Evolutionary conservation across 2,888 invertebrate species (phyloP).

Genomic region (Tinea semifulvella): DNA sequence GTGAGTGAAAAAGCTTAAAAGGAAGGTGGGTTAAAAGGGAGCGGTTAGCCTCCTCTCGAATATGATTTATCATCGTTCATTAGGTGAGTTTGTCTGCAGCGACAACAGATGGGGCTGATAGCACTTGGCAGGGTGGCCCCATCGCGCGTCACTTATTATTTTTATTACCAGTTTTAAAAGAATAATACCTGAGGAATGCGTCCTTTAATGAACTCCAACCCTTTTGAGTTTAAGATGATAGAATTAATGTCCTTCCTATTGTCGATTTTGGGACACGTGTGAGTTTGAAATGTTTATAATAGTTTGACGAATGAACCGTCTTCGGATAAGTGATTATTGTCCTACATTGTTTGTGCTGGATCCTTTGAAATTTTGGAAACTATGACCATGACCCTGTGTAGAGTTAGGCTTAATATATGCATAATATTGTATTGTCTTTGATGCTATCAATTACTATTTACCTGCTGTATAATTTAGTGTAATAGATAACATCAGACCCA

Average conservation of each 20-base stretch:
- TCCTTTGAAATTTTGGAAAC: too few relatives aligned
- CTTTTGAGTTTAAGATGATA: slow-evolving; percentile 61
- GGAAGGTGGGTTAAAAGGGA: slow-evolving; percentile 30
- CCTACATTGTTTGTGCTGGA: neutral
- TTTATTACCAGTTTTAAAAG: slow-evolving; percentile 66
- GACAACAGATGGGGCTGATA: slow-evolving; percentile 68
- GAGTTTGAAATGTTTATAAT: slow-evolving; percentile 10
- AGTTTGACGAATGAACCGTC: slow-evolving; percentile 8
- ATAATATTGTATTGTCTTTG: too few relatives aligned
- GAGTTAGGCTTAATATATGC: too few relatives aligned
- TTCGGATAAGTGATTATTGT: slow-evolving; percentile 8
- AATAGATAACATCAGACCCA: too few relatives aligned
- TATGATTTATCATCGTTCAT: slow-evolving; percentile 69
- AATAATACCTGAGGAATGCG: slow-evolving; percentile 66
- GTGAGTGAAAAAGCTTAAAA: neutral
- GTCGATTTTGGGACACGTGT: slow-evolving; percentile 58
- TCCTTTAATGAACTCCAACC: slow-evolving; percentile 66
- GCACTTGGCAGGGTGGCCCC: slow-evolving; percentile 66
- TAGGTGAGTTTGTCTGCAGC: slow-evolving; percentile 67
- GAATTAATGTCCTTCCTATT: slow-evolving; percentile 62
- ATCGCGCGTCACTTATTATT: slow-evolving; percentile 57
- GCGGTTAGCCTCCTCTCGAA: slow-evolving; percentile 60
- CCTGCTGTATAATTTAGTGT: too few relatives aligned
- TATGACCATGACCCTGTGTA: too few relatives aligned
- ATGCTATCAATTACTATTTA: too few relatives aligned